A percentile compares a stretch with the other conserved stretches of the same genome.
These are phyloP conservation scores for Apostichopus parvimensis DNA, from an alignment of 35 echinoderm and acorn worm genomes.

Conservation along the genomic window DNA sequence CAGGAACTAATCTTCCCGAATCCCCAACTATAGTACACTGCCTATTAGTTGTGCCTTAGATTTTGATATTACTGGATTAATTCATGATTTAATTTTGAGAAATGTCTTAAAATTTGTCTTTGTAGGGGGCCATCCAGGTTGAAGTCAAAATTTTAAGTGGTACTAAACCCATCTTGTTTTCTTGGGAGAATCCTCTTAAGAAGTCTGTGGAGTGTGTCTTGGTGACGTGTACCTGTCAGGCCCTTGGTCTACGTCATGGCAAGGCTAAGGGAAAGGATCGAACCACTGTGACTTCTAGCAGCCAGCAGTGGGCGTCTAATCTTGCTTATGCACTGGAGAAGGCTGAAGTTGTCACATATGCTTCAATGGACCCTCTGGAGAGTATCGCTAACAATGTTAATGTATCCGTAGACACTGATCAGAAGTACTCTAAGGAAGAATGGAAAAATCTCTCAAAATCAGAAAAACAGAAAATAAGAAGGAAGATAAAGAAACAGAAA, in stretches of 20 bases:
- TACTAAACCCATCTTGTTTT: constrained; percentile 9
- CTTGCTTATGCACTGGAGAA: constrained; percentile 39
- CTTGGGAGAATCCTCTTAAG: constrained; percentile 2
- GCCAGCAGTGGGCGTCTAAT: constrained; percentile 25
- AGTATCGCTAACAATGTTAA: background rate
- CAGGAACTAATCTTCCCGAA: no score
- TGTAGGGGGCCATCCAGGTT: constrained; percentile 29
- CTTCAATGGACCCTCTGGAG: background rate
- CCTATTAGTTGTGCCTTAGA: no score
- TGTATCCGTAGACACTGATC: background rate
- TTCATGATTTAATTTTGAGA: no score
- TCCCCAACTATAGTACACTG: no score
- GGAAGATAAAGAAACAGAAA: background rate
- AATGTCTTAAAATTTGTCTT: background rate
- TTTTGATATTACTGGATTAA: no score
- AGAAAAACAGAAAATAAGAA: background rate
- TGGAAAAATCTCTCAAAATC: background rate
- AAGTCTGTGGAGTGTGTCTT: constrained; percentile 5
- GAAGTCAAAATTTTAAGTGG: constrained; percentile 9
- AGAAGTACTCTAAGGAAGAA: background rate
- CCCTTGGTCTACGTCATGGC: background rate
- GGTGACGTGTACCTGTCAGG: constrained; percentile 19
- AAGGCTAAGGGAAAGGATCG: background rate
- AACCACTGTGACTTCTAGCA: background rate
- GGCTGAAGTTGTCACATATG: constrained; percentile 7